A percentile compares a stretch with the other conserved stretches of the same genome.
Conservation (phyloP, 2,113 vertebrate genomes). For the Nothoprocta pentlandii region DNA sequence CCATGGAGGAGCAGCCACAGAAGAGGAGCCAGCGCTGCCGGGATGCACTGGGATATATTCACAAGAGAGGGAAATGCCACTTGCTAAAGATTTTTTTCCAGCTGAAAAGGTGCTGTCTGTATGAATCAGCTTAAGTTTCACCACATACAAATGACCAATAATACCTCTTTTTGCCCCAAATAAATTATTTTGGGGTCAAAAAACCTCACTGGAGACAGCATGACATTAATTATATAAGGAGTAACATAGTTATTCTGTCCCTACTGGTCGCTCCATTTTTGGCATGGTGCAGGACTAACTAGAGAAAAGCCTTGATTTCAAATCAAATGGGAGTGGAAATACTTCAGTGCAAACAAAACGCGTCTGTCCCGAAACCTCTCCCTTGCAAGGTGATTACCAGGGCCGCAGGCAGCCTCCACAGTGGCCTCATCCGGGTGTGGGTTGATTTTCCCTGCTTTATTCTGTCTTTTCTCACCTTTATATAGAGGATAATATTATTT, state of each 20-base stretch:
- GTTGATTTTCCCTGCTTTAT: too few relatives aligned
- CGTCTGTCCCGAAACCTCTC: background rate
- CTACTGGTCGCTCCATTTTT: background rate
- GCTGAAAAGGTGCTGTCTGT: background rate
- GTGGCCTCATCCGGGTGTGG: too few relatives aligned
- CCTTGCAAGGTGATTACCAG: background rate
- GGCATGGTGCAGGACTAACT: background rate
- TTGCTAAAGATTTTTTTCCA: background rate
- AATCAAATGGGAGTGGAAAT: background rate
- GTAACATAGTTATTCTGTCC: background rate
- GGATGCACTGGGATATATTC: background rate
- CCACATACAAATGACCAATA: background rate
- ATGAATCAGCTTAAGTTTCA: background rate
- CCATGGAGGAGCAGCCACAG: background rate
- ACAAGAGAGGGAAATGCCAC: background rate
- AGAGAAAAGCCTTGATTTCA: background rate
- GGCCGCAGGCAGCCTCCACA: background rate
- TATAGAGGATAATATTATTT: too few relatives aligned
- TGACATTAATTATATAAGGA: conserved; percentile 14
- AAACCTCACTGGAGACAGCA: background rate
- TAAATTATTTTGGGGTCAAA: background rate
- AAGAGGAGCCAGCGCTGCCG: background rate
- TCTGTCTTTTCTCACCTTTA: too few relatives aligned
- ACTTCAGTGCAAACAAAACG: background rate
- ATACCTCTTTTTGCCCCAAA: background rate